Percentiles rank a stretch among this genome's conserved stretches.
Conservation (phyloP, 2,797 vertebrate genomes). For the Geotrypetes seraphini region DNA sequence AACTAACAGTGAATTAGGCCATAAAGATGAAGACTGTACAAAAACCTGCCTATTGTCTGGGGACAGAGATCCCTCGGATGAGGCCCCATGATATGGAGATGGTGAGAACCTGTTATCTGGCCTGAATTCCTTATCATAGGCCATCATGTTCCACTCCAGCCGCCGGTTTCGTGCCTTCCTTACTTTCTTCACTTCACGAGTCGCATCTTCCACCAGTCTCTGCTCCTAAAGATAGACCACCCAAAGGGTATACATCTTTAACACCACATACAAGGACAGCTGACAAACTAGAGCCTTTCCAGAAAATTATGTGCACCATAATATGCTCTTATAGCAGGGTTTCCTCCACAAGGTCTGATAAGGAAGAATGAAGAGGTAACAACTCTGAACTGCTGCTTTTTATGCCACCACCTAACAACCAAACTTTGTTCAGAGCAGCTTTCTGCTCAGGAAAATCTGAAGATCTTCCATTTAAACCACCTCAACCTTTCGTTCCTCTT, state of each 20-base stretch:
- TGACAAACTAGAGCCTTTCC: too few species aligned
- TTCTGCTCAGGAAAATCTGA: too few species aligned
- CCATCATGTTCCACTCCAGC: conserved; percentile 87
- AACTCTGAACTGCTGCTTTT: too few species aligned
- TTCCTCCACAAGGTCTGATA: too few species aligned
- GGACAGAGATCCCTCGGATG: conserved; percentile 82
- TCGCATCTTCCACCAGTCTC: conserved; percentile 73
- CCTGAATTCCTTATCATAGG: conserved; percentile 85
- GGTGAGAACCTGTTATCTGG: conserved; percentile 79
- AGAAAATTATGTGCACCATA: too few species aligned
- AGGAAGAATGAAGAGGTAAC: too few species aligned
- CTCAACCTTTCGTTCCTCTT: background rate
- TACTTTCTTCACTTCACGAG: conserved; percentile 85
- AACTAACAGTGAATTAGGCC: background rate
- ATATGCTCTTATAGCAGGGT: too few species aligned
- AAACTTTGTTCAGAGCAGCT: too few species aligned
- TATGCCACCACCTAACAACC: too few species aligned
- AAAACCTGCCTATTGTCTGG: conserved; percentile 77
- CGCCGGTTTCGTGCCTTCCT: conserved; percentile 82
- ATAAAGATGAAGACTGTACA: conserved; percentile 9
- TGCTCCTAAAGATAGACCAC: conserved; percentile 47
- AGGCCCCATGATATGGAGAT: conserved; percentile 82
- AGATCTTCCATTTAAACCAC: background rate
- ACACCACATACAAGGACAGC: too few species aligned
- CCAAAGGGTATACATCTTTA: too few species aligned